phyloP scores from a whole-genome alignment of 2,888 invertebrate genomes.

The Hemaris fuciformis region DNA sequence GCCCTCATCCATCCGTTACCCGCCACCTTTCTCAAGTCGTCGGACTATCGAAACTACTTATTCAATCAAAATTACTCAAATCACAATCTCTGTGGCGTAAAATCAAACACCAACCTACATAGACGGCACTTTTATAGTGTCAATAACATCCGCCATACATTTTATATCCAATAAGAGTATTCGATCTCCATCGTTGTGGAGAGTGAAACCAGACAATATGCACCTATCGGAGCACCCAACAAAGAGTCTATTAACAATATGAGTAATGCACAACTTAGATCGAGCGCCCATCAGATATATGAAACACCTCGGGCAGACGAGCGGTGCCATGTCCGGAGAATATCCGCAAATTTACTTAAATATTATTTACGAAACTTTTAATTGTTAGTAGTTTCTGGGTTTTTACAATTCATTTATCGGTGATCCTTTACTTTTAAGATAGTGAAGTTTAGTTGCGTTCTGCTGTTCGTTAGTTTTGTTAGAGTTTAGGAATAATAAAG shows the following conservation, averaged over 20 bases:
- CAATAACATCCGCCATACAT: conserved; percentile 15
- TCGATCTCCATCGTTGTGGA: conserved; percentile 13
- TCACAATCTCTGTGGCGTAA: not conserved
- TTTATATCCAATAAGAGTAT: conserved; percentile 22
- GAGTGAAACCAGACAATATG: conserved; percentile 44
- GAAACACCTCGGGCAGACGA: conserved; percentile 35
- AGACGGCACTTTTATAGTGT: not conserved
- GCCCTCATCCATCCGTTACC: too few relatives aligned
- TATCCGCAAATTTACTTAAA: too few relatives aligned
- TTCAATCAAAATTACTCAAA: not conserved
- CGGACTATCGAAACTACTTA: not conserved
- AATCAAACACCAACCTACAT: conserved; percentile 19
- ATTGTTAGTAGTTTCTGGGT: too few relatives aligned
- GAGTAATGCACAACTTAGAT: conserved; percentile 69
- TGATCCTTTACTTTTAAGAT: too few relatives aligned
- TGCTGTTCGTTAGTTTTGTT: too few relatives aligned
- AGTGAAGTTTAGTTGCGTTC: too few relatives aligned
- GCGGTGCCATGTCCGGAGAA: too few relatives aligned
- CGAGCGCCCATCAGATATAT: conserved; percentile 53
- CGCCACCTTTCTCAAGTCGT: too few relatives aligned
- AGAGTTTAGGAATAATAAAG: too few relatives aligned
- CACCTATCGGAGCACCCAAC: conserved; percentile 62
- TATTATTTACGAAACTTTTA: too few relatives aligned
- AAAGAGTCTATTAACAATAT: conserved; percentile 65
- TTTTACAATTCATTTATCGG: too few relatives aligned